These are phyloP conservation scores for Xylota sylvarum DNA, from an alignment of 2,888 invertebrate genomes.

Conservation along the genomic window DNA sequence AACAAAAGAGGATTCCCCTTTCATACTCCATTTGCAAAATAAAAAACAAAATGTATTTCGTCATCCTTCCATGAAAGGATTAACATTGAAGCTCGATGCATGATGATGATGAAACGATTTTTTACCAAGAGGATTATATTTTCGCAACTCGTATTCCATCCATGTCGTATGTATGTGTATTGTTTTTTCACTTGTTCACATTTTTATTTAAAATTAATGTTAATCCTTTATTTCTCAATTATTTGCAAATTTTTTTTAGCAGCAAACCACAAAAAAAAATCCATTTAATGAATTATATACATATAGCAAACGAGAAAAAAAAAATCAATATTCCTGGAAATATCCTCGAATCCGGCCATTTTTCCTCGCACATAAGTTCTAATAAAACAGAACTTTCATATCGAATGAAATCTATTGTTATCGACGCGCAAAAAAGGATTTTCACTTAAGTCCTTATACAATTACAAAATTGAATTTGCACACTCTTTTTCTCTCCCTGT, in stretches of 20 bases:
- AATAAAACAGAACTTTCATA: conserved; percentile 56
- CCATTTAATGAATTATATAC: conserved; percentile 34
- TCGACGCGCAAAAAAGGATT: conserved; percentile 57
- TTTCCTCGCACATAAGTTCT: conserved; percentile 36
- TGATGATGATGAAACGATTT: conserved; percentile 11
- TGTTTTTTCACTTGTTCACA: background rate
- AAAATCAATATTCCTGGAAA: conserved; percentile 67
- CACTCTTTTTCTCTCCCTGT: conserved; percentile 29
- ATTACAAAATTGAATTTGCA: conserved; percentile 76
- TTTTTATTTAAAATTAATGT: conserved; percentile 13
- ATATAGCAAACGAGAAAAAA: conserved; percentile 8
- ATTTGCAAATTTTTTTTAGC: conserved; percentile 3
- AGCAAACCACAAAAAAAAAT: background rate
- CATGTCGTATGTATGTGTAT: too few species aligned
- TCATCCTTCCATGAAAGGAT: conserved; percentile 47
- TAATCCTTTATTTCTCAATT: conserved; percentile 48
- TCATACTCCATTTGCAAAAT: background rate
- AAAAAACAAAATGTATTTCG: background rate
- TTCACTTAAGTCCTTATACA: conserved; percentile 74
- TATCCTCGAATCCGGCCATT: conserved; percentile 5
- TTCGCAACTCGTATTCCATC: conserved; percentile 1
- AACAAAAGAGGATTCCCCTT: conserved; percentile 6
- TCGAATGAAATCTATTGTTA: conserved; percentile 40
- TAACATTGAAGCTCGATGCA: conserved; percentile 14
- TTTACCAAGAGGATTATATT: conserved; percentile 25